phyloP scores from a whole-genome alignment of 2,797 vertebrate genomes.

The Megalops cyprinoides region DNA sequence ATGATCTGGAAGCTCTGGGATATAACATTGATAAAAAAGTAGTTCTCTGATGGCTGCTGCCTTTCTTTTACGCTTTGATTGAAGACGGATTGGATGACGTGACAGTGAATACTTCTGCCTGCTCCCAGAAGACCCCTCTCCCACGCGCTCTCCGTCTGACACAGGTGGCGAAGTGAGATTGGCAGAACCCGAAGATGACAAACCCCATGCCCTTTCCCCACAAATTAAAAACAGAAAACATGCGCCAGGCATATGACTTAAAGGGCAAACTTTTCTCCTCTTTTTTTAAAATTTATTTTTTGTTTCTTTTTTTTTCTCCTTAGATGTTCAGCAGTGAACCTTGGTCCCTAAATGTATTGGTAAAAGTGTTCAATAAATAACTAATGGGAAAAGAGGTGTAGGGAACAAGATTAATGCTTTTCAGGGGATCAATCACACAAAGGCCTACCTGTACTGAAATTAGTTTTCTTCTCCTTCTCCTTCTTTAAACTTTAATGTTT shows the following conservation, averaged over 20 bases:
- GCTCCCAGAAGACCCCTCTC: neutral
- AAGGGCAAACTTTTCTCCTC: neutral
- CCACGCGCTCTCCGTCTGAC: neutral
- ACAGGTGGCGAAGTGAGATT: neutral
- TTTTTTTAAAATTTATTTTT: neutral
- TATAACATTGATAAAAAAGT: neutral
- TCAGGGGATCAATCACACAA: constrained; percentile 50
- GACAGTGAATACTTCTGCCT: neutral
- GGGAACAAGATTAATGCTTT: constrained; percentile 53
- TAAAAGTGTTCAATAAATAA: constrained; percentile 42
- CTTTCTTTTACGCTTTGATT: constrained; percentile 6
- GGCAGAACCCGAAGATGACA: neutral
- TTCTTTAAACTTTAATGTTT: neutral
- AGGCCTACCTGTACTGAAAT: constrained; percentile 50
- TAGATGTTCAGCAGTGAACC: constrained; percentile 21
- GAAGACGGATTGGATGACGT: neutral
- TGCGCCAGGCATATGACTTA: neutral
- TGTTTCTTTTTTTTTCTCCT: too few relatives aligned
- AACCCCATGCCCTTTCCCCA: neutral
- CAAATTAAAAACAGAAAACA: neutral
- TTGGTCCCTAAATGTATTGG: constrained; percentile 20
- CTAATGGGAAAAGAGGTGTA: constrained; percentile 41
- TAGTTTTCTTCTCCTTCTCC: constrained; percentile 42
- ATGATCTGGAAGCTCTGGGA: neutral
- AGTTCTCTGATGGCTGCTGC: neutral